phyloP scores from a whole-genome alignment of 2,888 invertebrate species.

The Patella pellucida region DNA sequence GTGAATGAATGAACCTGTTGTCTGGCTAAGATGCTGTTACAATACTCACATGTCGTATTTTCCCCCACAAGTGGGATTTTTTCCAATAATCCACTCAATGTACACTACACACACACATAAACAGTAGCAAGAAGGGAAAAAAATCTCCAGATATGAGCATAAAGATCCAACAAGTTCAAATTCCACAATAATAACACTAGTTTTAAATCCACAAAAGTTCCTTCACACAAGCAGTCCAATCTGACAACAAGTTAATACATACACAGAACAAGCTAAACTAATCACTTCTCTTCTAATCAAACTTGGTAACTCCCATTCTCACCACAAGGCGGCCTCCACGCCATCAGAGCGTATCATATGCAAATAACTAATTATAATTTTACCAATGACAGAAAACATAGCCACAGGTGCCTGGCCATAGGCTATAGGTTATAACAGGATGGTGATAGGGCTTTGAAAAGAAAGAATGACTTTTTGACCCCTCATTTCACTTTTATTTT shows the following conservation, averaged over 20 bases:
- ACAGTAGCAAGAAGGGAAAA: slow-evolving; percentile 3
- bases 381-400: slow-evolving; percentile 20
- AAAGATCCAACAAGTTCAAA: neutral
- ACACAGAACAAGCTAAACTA: slow-evolving; percentile 10
- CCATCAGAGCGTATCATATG: slow-evolving; percentile 26
- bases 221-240: no score
- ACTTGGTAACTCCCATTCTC: slow-evolving; percentile 12
- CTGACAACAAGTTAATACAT: slow-evolving; percentile 7
- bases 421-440: slow-evolving; percentile 18
- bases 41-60: slow-evolving; percentile 11
- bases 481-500: slow-evolving; percentile 30
- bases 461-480: slow-evolving; percentile 42
- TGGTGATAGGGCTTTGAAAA: slow-evolving; percentile 24
- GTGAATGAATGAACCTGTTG: slow-evolving; percentile 12
- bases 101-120: slow-evolving; percentile 8
- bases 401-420: slow-evolving; percentile 27
- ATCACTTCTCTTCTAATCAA: slow-evolving; percentile 11
- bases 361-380: slow-evolving; percentile 30
- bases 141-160: neutral
- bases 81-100: slow-evolving; percentile 9
- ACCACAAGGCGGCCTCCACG: slow-evolving; percentile 7
- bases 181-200: no score
- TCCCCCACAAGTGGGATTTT: slow-evolving; percentile 8
- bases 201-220: no score
- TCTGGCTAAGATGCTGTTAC: slow-evolving; percentile 8